Percentiles rank a stretch among this genome's conserved stretches.
phyloP scores from a whole-genome alignment of 2,113 vertebrate genomes.

The Semnornis frantzii region DNA sequence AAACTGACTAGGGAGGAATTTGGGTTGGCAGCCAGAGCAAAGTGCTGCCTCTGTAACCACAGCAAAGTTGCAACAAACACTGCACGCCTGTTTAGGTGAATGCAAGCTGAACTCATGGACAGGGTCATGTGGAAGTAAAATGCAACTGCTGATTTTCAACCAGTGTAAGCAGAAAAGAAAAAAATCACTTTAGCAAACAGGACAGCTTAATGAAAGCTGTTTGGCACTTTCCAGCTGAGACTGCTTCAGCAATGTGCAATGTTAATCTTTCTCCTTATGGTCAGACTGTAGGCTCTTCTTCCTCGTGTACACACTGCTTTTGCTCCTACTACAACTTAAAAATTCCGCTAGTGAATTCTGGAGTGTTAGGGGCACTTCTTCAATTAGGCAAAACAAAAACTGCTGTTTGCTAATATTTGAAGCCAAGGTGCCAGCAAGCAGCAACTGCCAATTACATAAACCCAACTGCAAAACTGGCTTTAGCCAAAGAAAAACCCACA shows the following conservation, averaged over 20 bases:
- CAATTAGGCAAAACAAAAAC: constrained; percentile 1
- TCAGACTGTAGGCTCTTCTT: not conserved
- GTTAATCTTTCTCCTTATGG: not conserved
- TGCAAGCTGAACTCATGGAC: not conserved
- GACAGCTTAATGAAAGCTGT: not conserved
- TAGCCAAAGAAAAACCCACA: not conserved
- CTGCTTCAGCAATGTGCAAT: not conserved
- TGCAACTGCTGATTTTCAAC: not conserved
- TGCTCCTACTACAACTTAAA: not conserved
- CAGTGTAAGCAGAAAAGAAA: not conserved
- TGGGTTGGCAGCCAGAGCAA: not conserved
- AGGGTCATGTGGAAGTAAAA: not conserved
- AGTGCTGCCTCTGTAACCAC: not conserved
- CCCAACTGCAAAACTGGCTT: not conserved
- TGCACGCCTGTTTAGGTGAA: fast-evolving
- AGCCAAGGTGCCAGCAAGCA: not conserved
- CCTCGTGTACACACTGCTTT: not conserved
- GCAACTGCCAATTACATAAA: not conserved
- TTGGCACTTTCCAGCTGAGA: not conserved
- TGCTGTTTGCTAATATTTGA: not conserved
- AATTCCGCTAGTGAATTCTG: not conserved
- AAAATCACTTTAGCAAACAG: not conserved
- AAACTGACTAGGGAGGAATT: not conserved
- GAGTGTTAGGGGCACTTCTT: not conserved
- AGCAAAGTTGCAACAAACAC: not conserved